Base-by-base conservation (phyloP, 2,888 invertebrate genomes). In the Protonemura montana region DNA sequence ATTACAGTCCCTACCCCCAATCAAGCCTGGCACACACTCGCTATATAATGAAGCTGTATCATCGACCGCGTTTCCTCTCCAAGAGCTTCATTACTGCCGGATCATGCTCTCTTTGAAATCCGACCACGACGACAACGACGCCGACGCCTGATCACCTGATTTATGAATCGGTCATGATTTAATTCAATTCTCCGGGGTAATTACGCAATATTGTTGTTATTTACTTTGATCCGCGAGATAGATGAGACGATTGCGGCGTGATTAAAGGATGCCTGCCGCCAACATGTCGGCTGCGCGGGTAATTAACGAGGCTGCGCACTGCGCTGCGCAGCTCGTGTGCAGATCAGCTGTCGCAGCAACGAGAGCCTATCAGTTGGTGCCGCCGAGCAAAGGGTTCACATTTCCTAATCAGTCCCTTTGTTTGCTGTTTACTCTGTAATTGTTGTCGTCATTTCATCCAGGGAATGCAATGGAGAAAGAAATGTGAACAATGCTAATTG, bases 151-250 rank as follows among this genome's bases (percentile, higher is more conserved):
- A 10, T 59, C 59, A 59, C 59, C 59, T 59, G 59, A 59, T 59
- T 59, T 59, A 59, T 59, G 59, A 59, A 59, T 59, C 59, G 59
- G 59, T 59, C 59, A 59, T 59, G 59, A 59, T 59, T 59, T 59
- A 59, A 59, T 59, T 59, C 59, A 59, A 59, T 59, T 59, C 59
- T 21, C 21, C 21, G 59, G 16, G 59, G 21, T 59, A 10, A 59
- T 59, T 59, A 59, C 21, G 59, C 59, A 59, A 59, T 21, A 59
- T 59, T 59, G 59, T 59, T 59, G 59, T 21, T 59, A 21, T 59
- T 59, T 59, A 21, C 59, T 59, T 59, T 10, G 7, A 21, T 59
- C 59, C 21, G 59, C 59, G 35, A 59, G 59, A n/a, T n/a, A n/a
- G n/a, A n/a, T n/a, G n/a, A n/a, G n/a, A n/a, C 13, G 59, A 59